Percentiles rank a stretch among this genome's conserved stretches.
Conservation (phyloP, 2,113 vertebrate species). For the Lophotis ruficrista region DNA sequence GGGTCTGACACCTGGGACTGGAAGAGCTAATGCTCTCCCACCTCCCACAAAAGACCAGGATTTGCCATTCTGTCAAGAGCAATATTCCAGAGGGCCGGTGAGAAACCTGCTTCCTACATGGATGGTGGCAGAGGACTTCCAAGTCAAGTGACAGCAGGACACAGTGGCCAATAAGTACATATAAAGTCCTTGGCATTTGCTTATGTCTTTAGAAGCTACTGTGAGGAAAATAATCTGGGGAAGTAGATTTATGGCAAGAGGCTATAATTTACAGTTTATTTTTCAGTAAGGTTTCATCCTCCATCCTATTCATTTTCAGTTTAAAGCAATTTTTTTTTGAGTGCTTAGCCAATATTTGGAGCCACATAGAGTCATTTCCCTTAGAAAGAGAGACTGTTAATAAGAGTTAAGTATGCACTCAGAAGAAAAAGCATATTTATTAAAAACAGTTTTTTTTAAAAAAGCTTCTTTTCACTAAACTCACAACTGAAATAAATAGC, state of each 20-base stretch:
- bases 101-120: neutral
- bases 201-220: neutral
- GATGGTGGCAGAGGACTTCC: neutral
- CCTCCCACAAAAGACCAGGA: too few species aligned
- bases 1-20: neutral
- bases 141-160: neutral
- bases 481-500: neutral
- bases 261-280: neutral
- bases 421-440: neutral
- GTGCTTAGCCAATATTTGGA: neutral
- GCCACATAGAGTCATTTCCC: neutral
- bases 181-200: neutral
- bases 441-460: neutral
- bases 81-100: rapidly evolving
- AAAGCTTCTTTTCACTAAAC: neutral
- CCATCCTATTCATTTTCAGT: neutral
- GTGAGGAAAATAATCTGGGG: neutral
- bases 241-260: neutral
- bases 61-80: neutral
- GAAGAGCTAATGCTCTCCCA: too few species aligned
- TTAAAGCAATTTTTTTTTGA: neutral
- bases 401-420: neutral
- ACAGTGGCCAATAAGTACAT: neutral
- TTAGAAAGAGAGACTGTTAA: neutral
- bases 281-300: neutral